phyloP scores from a whole-genome alignment of 92 coral and sea anemone species.

The Porites lobata region DNA sequence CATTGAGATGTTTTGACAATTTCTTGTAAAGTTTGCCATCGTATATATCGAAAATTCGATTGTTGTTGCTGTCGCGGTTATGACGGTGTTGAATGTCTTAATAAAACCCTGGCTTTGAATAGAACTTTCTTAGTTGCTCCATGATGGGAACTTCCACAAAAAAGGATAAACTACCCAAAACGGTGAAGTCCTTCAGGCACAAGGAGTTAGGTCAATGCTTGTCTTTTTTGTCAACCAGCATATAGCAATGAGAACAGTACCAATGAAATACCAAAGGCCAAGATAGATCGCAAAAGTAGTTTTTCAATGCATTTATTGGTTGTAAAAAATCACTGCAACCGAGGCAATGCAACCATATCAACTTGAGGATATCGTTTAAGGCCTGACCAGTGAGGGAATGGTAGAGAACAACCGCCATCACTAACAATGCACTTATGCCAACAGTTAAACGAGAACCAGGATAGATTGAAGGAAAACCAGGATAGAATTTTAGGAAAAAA shows the following conservation, averaged over 20 bases:
- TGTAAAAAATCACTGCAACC: neutral
- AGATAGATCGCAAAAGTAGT: constrained; percentile 29
- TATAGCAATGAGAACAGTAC: neutral
- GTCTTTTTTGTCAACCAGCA: neutral
- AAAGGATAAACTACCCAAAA: constrained; percentile 42
- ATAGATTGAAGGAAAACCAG: neutral
- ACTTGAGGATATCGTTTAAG: constrained; percentile 33
- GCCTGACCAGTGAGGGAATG: constrained; percentile 45
- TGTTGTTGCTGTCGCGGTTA: neutral
- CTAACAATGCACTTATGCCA: constrained; percentile 35
- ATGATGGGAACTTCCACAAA: constrained; percentile 59
- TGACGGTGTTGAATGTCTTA: neutral
- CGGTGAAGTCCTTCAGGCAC: neutral
- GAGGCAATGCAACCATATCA: constrained; percentile 32
- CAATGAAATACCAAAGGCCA: constrained; percentile 20
- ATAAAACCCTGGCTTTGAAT: constrained; percentile 4
- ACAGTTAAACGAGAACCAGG: constrained; percentile 46
- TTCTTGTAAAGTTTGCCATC: constrained; percentile 19
- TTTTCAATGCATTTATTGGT: constrained; percentile 25
- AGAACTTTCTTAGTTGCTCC: constrained; percentile 19
- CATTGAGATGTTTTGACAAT: neutral
- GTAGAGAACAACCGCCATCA: constrained; percentile 33
- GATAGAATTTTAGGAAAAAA: too few species aligned
- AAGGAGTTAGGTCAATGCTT: too few species aligned
- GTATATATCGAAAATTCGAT: neutral